Conservation (phyloP, 1,140 invertebrate genomes). For the Phymastichus coffea region DNA sequence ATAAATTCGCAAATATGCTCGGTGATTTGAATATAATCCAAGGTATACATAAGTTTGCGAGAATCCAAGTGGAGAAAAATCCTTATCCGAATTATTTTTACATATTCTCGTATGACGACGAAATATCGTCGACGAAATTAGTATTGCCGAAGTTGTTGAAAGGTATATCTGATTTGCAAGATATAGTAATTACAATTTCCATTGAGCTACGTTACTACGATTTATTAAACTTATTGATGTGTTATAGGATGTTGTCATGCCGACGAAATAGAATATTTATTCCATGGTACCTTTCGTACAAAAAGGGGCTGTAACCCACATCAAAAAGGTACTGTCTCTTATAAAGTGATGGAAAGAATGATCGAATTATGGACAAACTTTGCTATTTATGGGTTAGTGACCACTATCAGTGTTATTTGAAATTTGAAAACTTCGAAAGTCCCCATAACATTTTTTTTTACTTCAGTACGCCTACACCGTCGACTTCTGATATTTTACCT, state of each 20-base stretch:
- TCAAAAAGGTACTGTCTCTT: neutral
- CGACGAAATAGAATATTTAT: too few species aligned
- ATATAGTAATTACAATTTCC: neutral
- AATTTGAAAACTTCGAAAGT: neutral
- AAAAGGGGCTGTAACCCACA: neutral
- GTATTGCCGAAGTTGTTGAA: neutral
- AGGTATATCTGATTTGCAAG: neutral
- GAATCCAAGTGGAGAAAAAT: neutral
- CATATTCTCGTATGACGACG: neutral
- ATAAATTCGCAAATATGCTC: neutral
- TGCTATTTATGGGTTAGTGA: neutral
- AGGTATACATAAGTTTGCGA: neutral
- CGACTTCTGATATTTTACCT: neutral
- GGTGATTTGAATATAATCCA: neutral
- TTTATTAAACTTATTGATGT: neutral
- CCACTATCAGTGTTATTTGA: neutral
- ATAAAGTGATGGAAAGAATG: neutral
- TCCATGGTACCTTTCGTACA: neutral
- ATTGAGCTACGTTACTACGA: neutral
- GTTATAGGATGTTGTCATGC: too few species aligned
- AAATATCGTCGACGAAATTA: neutral
- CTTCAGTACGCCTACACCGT: neutral
- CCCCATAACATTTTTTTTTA: constrained; percentile 1
- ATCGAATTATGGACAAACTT: constrained; percentile 10
- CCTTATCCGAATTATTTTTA: neutral